Base-by-base conservation (phyloP, 2,888 invertebrate species). In the Scaptomyza cyrtandrae region DNA sequence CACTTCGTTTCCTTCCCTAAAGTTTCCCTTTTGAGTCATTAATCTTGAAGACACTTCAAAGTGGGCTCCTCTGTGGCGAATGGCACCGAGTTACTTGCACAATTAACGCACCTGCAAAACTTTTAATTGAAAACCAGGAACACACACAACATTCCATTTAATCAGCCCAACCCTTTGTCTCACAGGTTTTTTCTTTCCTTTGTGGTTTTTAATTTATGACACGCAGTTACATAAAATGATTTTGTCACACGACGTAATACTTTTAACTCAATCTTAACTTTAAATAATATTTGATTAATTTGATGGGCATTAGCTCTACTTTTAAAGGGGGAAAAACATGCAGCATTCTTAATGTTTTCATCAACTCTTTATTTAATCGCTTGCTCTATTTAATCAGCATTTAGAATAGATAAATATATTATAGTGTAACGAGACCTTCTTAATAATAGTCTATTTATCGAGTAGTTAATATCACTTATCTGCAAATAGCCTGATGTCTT, bases 41-140 rank as follows among this genome's bases (percentile, higher is more conserved):
- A 76, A 77, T 82, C 52, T 19, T 14, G 41, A 37, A 55, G 41
- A 41, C 57, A 63, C 48, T 59, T 64, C 39, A 73, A 66, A 85
- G 61, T 65, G 60, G 65, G 68, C 62, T 67, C 54, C 59, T 62
- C 43, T 54, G 70, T 45, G 66, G 73, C 39, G 9, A 35, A 41
- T 10, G 10, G 6, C 27, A 43, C 14, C 52, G 33, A 46, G 64
- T 62, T 62, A 63, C 70, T 65, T 24, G 27, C n/a, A 48, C 60
- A 80, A 89, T 88, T 89, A 75, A 80, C 69, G 63, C 80, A 80
- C 77, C 75, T 82, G 59, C 65, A 86, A 89, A 89, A 90, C 90
- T 90, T 89, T 89, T 90, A 89, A 90, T 89, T 89, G 90, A 86
- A 87, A 90, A 83, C 79, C 80, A 81, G 69, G 27, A 41, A 19